Conservation (phyloP, 2,888 invertebrate genomes). For the Drosophila gaucha region DNA sequence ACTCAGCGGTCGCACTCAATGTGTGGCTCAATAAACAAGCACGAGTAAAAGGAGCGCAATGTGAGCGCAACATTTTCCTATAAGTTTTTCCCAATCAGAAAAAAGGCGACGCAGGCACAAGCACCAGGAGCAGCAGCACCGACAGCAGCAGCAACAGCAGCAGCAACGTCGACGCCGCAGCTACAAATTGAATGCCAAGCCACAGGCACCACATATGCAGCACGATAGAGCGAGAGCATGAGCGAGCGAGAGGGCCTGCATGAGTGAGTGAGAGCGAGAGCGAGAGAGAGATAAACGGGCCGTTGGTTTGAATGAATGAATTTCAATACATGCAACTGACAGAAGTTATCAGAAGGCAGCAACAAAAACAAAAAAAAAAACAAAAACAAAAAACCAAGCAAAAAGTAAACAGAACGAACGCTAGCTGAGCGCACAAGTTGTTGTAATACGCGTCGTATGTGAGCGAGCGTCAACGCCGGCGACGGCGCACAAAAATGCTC, state of each 20-base stretch:
- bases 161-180: slow-evolving; percentile 36
- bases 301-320: slow-evolving; percentile 77
- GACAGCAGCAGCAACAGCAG: slow-evolving; percentile 21
- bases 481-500: slow-evolving; percentile 72
- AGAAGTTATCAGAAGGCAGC: slow-evolving; percentile 61
- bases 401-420: slow-evolving; percentile 62
- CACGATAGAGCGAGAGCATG: slow-evolving; percentile 37
- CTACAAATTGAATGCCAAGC: slow-evolving; percentile 59
- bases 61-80: slow-evolving; percentile 70
- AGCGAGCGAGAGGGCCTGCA: slow-evolving; percentile 29
- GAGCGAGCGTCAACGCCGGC: slow-evolving; percentile 33
- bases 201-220: slow-evolving; percentile 43
- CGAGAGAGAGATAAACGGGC: slow-evolving; percentile 36
- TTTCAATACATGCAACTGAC: slow-evolving; percentile 81
- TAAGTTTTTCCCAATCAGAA: slow-evolving; percentile 80
- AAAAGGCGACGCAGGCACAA: slow-evolving; percentile 62
- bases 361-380: slow-evolving; percentile 15
- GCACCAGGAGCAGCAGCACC: slow-evolving; percentile 17
- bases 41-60: slow-evolving; percentile 29
- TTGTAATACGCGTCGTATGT: slow-evolving; percentile 37
- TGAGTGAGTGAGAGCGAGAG: slow-evolving; percentile 16
- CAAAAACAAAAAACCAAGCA: slow-evolving; percentile 32
- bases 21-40: slow-evolving; percentile 65
- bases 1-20: slow-evolving; percentile 59
- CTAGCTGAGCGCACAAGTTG: slow-evolving; percentile 43